Base-by-base conservation (phyloP, 2,797 vertebrate species). In the Ceyx erithaca region DNA sequence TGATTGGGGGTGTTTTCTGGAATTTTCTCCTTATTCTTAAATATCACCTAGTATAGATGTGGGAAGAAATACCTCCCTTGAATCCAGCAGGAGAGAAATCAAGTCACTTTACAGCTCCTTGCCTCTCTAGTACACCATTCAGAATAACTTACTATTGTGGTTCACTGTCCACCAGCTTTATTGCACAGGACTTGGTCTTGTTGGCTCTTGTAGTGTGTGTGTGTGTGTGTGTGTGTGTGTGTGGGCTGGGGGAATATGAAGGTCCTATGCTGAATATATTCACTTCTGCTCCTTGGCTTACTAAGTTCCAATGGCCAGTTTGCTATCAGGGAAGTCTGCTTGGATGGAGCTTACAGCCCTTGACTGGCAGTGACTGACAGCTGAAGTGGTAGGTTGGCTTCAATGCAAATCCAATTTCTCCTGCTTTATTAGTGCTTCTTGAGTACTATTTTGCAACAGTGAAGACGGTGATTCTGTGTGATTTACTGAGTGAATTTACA, bases 401-500 rank as follows among this genome's bases (percentile, higher is more conserved):
- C 35, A 35, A 94, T 90, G 92, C 79, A 94, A 93, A 96, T 93
- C 55, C 92, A 90, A 80, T 92, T 90, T 95, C 82, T 80, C 35
- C 62, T 37, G 45, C 58, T 90, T 91, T 87, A 94, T 96, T 95
- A 96, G 90, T 67, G 92, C 66, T 76, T 87, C 81, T 64, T 89
- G 76, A 90, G 81, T 89, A 93, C 81, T 84, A 63, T 88, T 90
- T 85, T 95, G 93, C 79, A 87, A 51, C 12, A 0, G 35, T 83
- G 88, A 77, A 80, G 88, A 40, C 0, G 0, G 28, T 40, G 37
- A 40, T 40, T 40, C 37, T 40, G 37, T 69, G 43, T 85, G 93
- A 92, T 93, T 93, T 95, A 66, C 88, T 90, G 84, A 94, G 86
- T 75, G 86, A 85, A 85, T 94, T 96, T 87, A 90, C 92, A 90